Evolutionary conservation across 2,797 vertebrate genomes (phyloP), one percentile per base, ranked within the genome.

Genomic region (Mionectes olivaceus): DNA sequence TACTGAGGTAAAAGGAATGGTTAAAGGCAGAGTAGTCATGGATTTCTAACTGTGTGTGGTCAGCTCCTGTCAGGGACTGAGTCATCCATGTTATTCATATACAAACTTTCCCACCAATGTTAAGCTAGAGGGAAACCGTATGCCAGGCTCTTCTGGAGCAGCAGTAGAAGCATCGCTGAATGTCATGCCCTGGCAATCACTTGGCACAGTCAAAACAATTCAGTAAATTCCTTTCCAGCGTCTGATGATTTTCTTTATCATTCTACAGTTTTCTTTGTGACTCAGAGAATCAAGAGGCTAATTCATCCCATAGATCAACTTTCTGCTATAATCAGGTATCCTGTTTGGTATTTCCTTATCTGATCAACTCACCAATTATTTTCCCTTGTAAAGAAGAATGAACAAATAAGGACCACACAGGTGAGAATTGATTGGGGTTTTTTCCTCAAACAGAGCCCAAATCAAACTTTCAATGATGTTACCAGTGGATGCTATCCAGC

Each of bases 341-440:
- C 59, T 69, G 12, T 87, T 91, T 73, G 79, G 24, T 27, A 76
- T 83, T 86, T 92, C 19, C 41, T 65, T 86, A 56, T 65, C 65
- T 86, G 65, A 59, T 67, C 65, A 92, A 32, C 15, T 68, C 27
- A 81, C 10, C 53, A 83, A 73, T 86, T 91, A 75, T 52, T 81
- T 91, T 91, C 5, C 4, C 27, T 83, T 86, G 22, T 69, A 73
- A 9, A 78, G 50, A 87, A 83, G 19, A 24, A 82, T 69, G 17
- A 83, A 24, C 79, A 81, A 80, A 86, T 70, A n/a, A 81, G 30
- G 44, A 60, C 25, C 33, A 65, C 13, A 86, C 49, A 65, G 49
- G 52, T 52, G 44, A 92, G 16, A 83, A 89, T 7, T 77, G 70
- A 90, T 79, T 1, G 3, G 43, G 50, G 14, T 56, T 85, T 87